These are phyloP conservation scores for Meandrusa payeni DNA, from an alignment of 2,888 invertebrate species.

Conservation along the genomic window DNA sequence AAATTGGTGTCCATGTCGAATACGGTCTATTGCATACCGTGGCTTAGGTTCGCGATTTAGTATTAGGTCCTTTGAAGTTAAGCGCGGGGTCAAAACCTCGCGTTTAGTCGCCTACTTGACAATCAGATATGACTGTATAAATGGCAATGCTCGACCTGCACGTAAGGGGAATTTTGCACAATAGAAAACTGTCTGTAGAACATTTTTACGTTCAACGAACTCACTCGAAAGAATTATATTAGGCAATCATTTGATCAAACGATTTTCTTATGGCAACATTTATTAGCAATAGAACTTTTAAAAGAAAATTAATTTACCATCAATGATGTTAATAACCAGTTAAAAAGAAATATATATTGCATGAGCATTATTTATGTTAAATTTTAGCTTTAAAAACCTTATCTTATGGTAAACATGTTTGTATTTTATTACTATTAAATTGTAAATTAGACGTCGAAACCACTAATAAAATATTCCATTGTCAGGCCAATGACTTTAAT, in stretches of 20 bases:
- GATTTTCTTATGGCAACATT: no score
- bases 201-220: no score
- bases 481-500: conserved; percentile 5
- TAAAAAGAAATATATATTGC: no score
- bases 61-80: conserved; percentile 42
- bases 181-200: background rate
- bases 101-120: conserved; percentile 44
- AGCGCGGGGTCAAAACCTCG: conserved; percentile 50
- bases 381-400: no score
- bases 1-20: no score
- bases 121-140: conserved; percentile 44
- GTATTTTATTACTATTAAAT: conserved; percentile 9
- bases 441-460: conserved; percentile 10
- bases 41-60: conserved; percentile 35
- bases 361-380: no score
- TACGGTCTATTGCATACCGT: conserved; percentile 36
- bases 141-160: conserved; percentile 39
- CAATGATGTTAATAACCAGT: no score
- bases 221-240: no score
- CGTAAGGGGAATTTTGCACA: background rate
- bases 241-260: no score
- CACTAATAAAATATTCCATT: background rate
- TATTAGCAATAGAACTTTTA: no score
- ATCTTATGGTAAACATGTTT: no score
- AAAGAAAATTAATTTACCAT: no score